Evolutionary conservation across 2,888 invertebrate species (phyloP), one percentile per base, ranked within the genome.

Genomic region (Drosophila peninsularis): DNA sequence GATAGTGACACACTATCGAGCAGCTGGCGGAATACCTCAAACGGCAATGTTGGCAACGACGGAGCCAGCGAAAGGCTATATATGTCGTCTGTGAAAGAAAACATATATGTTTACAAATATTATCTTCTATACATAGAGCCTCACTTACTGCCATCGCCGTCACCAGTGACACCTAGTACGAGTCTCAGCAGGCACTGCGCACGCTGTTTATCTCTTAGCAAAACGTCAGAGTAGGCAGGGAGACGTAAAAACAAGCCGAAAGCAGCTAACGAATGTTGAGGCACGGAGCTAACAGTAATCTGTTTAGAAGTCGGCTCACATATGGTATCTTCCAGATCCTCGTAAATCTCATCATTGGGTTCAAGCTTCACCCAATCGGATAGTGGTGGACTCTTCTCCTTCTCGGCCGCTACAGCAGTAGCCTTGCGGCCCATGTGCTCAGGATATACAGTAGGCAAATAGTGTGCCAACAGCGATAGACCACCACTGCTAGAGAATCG

Each of bases 401-500:
- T 92, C 19, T 92, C 92, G 5, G 81, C 80, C 13, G 87, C 63
- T 73, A 94, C 90, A 62, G 94, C 90, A 70, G 94, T 92, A 82
- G 95, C 94, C 79, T 95, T 94, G 14, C 92, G 91, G 6, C 91
- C 91, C n/a, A 93, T 92, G n/a, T 94, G 94, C 78, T 97, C 96
- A 6, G 97, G 97, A 93, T 96, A 97, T 19, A 98, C 96, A 0
- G 97, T 94, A 1, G 98, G 98, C 86, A 98, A 93, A 80, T 97
- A 96, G 88, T 97, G 96, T 0, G 98, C 98, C 68, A 98, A 93
- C 66, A 98, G 93, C 14, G 97, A 97, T 63, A 98, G 94, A 2
- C 98, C 98, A 63, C 98, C 98, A 78, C 96, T 95, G 71, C 95
- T 95, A 56, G 97, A 97, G 93, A 98, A 98, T 81, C 96, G 96